phyloP scores from a whole-genome alignment of 2,888 invertebrate genomes.

The Ochropleura leucogaster region DNA sequence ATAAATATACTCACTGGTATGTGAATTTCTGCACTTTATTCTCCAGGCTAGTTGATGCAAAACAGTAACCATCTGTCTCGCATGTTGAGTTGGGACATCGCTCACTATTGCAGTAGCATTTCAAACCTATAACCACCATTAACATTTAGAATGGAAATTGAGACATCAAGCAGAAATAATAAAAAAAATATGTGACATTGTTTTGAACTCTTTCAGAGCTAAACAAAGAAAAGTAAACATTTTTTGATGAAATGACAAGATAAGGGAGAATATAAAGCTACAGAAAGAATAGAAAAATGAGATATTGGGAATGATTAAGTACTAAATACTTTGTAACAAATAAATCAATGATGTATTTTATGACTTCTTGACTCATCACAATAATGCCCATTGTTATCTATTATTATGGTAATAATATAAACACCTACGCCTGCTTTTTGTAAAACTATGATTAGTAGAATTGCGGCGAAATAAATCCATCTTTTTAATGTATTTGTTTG shows the following conservation, averaged over 20 bases:
- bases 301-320: not conserved
- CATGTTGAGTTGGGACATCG: slow-evolving; percentile 95
- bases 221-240: not conserved
- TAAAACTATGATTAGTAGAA: not conserved
- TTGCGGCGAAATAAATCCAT: slow-evolving; percentile 4
- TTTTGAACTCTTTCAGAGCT: not conserved
- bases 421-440: slow-evolving; percentile 1
- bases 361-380: not conserved
- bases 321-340: not conserved
- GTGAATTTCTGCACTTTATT: slow-evolving; percentile 92
- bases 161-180: not conserved
- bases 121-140: slow-evolving; percentile 90
- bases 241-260: not conserved
- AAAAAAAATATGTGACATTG: not conserved
- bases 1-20: slow-evolving; percentile 93
- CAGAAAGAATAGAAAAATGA: not conserved
- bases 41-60: slow-evolving; percentile 93
- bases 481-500: not conserved
- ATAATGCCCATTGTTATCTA: not conserved
- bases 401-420: slow-evolving; percentile 9
- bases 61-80: slow-evolving; percentile 97
- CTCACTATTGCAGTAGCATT: slow-evolving; percentile 97
- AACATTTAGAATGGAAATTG: slow-evolving; percentile 20
- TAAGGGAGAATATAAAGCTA: not conserved
- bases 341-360: not conserved